These are phyloP conservation scores for Microhierax caerulescens DNA, from an alignment of 2,797 vertebrate genomes.

Conservation along the genomic window DNA sequence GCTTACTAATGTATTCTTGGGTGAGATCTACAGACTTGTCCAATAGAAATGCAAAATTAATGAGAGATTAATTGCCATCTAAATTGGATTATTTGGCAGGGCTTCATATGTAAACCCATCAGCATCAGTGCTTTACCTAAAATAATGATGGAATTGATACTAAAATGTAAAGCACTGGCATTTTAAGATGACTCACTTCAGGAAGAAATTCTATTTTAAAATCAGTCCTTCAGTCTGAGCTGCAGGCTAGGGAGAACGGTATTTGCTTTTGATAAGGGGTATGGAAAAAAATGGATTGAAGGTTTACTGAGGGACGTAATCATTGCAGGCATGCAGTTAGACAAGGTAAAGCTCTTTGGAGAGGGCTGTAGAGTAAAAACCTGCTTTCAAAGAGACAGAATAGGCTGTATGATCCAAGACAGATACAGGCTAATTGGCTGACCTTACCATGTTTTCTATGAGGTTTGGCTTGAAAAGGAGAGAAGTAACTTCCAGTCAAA, in stretches of 20 bases:
- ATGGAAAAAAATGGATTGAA: background rate
- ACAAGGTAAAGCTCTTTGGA: background rate
- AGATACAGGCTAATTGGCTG: background rate
- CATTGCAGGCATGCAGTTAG: background rate
- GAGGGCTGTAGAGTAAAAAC: background rate
- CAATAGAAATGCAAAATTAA: background rate
- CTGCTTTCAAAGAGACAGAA: background rate
- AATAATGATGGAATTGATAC: background rate
- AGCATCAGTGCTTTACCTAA: background rate
- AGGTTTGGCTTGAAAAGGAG: background rate
- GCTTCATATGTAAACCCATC: background rate
- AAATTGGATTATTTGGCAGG: background rate
- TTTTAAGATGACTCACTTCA: constrained; percentile 35
- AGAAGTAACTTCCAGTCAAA: background rate
- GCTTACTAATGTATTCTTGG: background rate
- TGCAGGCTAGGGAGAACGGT: background rate
- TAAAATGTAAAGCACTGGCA: background rate
- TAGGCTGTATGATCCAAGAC: background rate
- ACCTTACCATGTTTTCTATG: background rate
- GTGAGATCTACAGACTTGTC: background rate
- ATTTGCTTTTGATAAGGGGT: constrained; percentile 1
- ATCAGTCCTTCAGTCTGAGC: background rate
- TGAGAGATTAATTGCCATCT: background rate
- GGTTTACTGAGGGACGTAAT: background rate
- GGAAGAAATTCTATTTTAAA: background rate